phyloP scores from a whole-genome alignment of 2,797 vertebrate species.

The Spheniscus humboldti region DNA sequence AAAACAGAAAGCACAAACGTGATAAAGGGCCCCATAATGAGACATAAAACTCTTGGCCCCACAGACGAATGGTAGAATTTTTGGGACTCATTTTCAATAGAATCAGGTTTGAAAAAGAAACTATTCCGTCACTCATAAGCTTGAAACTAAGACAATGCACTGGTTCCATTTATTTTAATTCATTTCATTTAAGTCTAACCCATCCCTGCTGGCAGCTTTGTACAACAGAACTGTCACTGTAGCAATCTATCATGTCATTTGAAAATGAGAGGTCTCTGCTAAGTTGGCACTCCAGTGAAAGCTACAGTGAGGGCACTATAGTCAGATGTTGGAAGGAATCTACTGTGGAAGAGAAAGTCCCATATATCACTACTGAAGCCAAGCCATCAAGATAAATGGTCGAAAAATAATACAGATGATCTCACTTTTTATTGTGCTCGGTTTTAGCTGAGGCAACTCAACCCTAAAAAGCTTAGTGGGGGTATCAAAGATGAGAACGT shows the following conservation, averaged over 20 bases:
- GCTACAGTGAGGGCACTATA: background rate
- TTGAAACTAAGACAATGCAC: background rate
- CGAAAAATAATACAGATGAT: slow-evolving; percentile 9
- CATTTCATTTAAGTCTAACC: slow-evolving; percentile 13
- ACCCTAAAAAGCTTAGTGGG: background rate
- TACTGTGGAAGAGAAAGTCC: background rate
- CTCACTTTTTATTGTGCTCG: background rate
- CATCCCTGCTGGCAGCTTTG: slow-evolving; percentile 2
- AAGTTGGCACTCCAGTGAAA: background rate
- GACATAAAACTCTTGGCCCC: background rate
- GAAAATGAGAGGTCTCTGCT: background rate
- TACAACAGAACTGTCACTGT: slow-evolving; percentile 25
- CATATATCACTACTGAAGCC: slow-evolving; percentile 41
- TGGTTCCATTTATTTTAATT: slow-evolving; percentile 32
- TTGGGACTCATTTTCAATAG: background rate
- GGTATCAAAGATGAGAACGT: background rate
- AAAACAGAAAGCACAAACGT: background rate
- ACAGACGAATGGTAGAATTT: background rate
- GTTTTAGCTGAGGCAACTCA: background rate
- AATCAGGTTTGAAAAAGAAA: background rate
- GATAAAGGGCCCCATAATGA: background rate
- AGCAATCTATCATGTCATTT: slow-evolving; percentile 50
- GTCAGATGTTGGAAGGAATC: slow-evolving; percentile 6
- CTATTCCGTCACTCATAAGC: background rate
- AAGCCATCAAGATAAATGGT: slow-evolving; percentile 25